phyloP scores from a whole-genome alignment of 2,888 invertebrate species.

The Onthophagus sagittarius region DNA sequence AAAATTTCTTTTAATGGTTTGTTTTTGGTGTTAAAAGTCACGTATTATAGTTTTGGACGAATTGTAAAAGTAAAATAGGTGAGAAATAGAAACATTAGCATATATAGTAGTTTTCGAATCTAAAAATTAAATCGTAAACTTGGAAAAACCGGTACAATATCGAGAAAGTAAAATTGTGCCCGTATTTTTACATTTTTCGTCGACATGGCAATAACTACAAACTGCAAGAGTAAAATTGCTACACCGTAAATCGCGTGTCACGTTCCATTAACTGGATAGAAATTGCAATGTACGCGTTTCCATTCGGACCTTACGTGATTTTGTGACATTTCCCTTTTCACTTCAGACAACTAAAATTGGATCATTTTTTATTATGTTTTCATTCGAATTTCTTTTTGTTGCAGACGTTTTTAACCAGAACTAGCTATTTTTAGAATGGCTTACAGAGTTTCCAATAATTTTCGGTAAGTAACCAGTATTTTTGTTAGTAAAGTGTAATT shows the following conservation, averaged over 20 bases:
- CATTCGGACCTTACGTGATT: background rate
- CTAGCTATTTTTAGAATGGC: too few species aligned
- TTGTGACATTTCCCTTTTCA: background rate
- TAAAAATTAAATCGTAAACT: background rate
- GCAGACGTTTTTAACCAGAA: too few species aligned
- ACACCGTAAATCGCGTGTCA: background rate
- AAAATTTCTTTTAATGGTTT: background rate
- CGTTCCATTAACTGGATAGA: background rate
- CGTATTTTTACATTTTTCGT: background rate
- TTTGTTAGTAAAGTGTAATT: too few species aligned
- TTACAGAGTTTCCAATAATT: too few species aligned
- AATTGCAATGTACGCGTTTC: background rate
- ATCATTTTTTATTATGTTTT: too few species aligned
- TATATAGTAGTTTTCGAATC: background rate
- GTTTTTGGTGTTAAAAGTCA: background rate
- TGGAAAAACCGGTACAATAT: background rate
- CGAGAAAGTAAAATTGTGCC: background rate
- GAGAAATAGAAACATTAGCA: background rate
- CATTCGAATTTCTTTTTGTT: too few species aligned
- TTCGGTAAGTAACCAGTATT: too few species aligned
- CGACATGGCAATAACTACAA: background rate
- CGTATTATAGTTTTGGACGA: background rate
- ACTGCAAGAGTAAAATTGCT: background rate
- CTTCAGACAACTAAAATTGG: background rate
- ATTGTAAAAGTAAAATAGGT: background rate